These are phyloP conservation scores for Puffinus mauretanicus DNA, from an alignment of 2,113 vertebrate genomes.

Conservation along the genomic window DNA sequence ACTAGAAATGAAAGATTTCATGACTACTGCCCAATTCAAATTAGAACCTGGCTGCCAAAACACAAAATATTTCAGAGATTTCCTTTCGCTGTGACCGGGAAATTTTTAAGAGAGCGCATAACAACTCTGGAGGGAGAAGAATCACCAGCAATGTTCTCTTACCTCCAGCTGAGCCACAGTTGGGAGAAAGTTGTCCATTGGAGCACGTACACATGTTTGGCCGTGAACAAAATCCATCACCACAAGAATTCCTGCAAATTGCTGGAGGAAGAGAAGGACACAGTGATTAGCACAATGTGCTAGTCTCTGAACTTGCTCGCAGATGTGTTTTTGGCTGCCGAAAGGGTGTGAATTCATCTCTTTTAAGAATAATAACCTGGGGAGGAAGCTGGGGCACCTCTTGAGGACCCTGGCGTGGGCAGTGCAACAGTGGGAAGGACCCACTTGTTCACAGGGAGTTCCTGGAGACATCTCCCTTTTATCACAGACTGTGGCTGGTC, in stretches of 20 bases:
- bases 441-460: neutral
- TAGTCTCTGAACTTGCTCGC: neutral
- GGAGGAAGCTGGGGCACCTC: neutral
- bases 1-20: neutral
- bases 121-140: neutral
- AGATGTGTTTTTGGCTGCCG: neutral
- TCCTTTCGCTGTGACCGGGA: neutral
- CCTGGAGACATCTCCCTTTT: neutral
- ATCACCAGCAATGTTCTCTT: neutral
- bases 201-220: slow-evolving; percentile 94
- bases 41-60: neutral
- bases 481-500: neutral
- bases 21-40: neutral
- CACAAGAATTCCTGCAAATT: slow-evolving; percentile 91
- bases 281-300: rapidly evolving
- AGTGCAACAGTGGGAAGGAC: neutral
- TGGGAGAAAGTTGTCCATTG: slow-evolving; percentile 87
- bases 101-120: neutral
- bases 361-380: neutral
- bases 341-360: neutral
- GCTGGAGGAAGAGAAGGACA: slow-evolving; percentile 67
- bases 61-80: neutral
- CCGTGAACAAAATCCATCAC: slow-evolving; percentile 91
- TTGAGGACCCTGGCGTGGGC: neutral
- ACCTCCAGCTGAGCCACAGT: slow-evolving; percentile 84